Conservation (phyloP, 2,113 vertebrate species). For the Coturnix japonica region DNA sequence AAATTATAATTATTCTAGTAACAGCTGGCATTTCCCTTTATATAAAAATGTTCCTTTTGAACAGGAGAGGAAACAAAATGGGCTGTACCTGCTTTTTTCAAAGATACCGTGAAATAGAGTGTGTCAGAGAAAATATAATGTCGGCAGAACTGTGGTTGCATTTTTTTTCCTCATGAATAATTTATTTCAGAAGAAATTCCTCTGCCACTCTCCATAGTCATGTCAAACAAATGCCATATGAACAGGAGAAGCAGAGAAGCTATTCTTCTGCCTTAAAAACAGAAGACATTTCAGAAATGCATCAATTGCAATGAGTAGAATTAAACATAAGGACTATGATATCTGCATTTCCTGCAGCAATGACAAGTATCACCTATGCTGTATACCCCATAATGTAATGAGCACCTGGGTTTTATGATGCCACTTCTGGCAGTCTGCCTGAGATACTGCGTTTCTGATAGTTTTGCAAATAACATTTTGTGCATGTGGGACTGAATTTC, state of each 20-base stretch:
- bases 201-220: slow-evolving; percentile 15
- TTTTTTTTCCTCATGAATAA: neutral
- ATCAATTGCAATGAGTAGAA: neutral
- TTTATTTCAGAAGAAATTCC: neutral
- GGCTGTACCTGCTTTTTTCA: slow-evolving; percentile 7
- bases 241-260: neutral
- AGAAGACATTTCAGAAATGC: slow-evolving; percentile 11
- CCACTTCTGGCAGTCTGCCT: neutral
- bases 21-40: slow-evolving; percentile 50
- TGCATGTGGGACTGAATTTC: rapidly evolving
- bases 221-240: neutral
- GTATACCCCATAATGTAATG: neutral
- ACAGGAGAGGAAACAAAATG: slow-evolving; percentile 46
- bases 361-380: neutral
- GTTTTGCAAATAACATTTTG: neutral
- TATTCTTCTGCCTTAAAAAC: slow-evolving; percentile 30
- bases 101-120: neutral
- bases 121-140: neutral
- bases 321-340: neutral
- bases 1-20: slow-evolving; percentile 55
- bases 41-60: slow-evolving; percentile 43
- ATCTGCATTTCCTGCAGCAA: neutral
- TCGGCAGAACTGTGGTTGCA: neutral
- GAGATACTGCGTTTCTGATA: neutral
- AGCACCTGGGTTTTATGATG: neutral